phyloP scores from a whole-genome alignment of 2,113 vertebrate species.

The Macheiramphus alcinus region DNA sequence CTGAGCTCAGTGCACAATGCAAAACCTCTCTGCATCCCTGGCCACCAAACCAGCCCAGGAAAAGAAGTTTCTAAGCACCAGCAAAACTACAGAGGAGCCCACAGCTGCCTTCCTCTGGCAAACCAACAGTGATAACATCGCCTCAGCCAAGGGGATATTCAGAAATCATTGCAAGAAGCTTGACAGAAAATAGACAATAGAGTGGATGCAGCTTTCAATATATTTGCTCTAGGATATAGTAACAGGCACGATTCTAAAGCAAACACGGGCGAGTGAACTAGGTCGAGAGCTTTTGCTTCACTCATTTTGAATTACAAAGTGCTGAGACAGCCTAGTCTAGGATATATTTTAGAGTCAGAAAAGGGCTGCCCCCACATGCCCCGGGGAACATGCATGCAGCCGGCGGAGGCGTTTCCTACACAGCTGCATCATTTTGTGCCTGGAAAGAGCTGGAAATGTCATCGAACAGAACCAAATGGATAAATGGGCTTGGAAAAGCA shows the following conservation, averaged over 20 bases:
- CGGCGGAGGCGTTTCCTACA: neutral
- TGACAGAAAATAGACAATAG: neutral
- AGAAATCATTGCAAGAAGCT: neutral
- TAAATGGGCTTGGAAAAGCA: neutral
- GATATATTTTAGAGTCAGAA: neutral
- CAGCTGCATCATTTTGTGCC: neutral
- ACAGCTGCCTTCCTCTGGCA: neutral
- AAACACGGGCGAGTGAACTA: neutral
- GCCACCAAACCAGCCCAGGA: neutral
- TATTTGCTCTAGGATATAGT: slow-evolving; percentile 45
- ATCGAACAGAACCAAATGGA: neutral
- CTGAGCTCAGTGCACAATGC: neutral
- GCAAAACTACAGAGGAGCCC: neutral
- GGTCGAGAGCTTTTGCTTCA: neutral
- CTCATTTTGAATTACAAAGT: neutral
- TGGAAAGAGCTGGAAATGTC: neutral
- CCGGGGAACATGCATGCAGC: slow-evolving; percentile 11
- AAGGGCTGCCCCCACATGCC: neutral
- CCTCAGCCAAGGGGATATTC: neutral
- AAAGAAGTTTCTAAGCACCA: neutral
- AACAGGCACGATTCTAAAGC: slow-evolving; percentile 27
- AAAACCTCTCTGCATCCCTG: neutral
- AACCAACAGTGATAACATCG: rapidly evolving
- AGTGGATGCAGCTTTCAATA: slow-evolving; percentile 10
- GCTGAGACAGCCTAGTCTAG: neutral